Percentiles rank a stretch among this genome's conserved stretches.
Evolutionary conservation across 2,888 invertebrate genomes (phyloP).

Genomic region (Idaea biselata): DNA sequence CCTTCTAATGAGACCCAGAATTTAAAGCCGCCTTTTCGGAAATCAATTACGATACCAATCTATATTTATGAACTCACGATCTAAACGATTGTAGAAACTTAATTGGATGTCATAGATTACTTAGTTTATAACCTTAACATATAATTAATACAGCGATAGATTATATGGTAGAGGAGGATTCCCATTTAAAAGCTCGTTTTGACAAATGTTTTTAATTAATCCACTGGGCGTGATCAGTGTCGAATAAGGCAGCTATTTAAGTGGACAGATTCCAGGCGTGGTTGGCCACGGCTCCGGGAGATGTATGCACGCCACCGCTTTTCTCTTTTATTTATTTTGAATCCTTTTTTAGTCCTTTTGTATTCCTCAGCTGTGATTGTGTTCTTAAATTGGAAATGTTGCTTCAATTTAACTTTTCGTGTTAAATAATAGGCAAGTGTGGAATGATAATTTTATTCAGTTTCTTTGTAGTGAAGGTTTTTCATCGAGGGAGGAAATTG

Average conservation of each 20-base stretch:
- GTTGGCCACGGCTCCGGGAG: slow-evolving; percentile 44
- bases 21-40: slow-evolving; percentile 47
- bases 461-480: slow-evolving; percentile 64
- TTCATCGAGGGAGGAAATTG: slow-evolving; percentile 73
- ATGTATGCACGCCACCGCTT: slow-evolving; percentile 52
- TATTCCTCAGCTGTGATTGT: slow-evolving; percentile 32
- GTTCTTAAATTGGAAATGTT: slow-evolving; percentile 39
- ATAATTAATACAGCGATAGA: slow-evolving; percentile 55
- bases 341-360: slow-evolving; percentile 33
- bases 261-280: slow-evolving; percentile 66
- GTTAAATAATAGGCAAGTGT: slow-evolving; percentile 52
- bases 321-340: slow-evolving; percentile 44
- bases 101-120: slow-evolving; percentile 61
- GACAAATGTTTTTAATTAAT: slow-evolving; percentile 74
- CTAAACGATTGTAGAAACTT: slow-evolving; percentile 54
- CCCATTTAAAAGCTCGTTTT: slow-evolving; percentile 59
- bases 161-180: slow-evolving; percentile 51
- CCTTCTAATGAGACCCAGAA: slow-evolving; percentile 43
- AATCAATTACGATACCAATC: slow-evolving; percentile 55
- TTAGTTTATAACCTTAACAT: slow-evolving; percentile 56
- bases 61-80: slow-evolving; percentile 50
- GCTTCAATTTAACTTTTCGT: slow-evolving; percentile 49
- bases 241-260: slow-evolving; percentile 58
- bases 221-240: slow-evolving; percentile 62
- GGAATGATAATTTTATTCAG: slow-evolving; percentile 72